Evolutionary conservation across 2,797 vertebrate genomes (phyloP).

Genomic region (Enteromius paludinosus): DNA sequence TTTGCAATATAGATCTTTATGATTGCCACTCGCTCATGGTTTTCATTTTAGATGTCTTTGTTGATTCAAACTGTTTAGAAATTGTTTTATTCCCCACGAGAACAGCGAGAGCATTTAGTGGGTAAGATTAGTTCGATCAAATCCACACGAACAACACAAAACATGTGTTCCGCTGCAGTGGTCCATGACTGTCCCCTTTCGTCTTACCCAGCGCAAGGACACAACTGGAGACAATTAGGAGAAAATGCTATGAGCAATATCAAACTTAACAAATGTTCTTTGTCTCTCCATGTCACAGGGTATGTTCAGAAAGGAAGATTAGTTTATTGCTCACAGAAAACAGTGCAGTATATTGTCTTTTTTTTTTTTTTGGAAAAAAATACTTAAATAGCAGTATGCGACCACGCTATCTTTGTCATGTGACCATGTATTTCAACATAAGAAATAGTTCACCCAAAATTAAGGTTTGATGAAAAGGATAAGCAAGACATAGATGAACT

Average conservation of each 20-base stretch:
- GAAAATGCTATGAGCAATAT: slow-evolving; percentile 37
- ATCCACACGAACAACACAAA: slow-evolving; percentile 40
- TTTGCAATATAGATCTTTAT: background rate
- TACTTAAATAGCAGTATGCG: background rate
- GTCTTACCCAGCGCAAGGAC: slow-evolving; percentile 15
- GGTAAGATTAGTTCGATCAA: slow-evolving; percentile 31
- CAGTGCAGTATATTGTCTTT: background rate
- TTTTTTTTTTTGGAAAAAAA: background rate
- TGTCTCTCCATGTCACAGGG: slow-evolving; percentile 30
- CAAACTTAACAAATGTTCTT: slow-evolving; percentile 67
- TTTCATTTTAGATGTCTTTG: slow-evolving; percentile 34
- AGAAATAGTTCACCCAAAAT: background rate
- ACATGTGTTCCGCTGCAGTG: slow-evolving; percentile 49
- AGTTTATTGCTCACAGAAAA: background rate
- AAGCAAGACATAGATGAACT: background rate
- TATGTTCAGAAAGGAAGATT: background rate
- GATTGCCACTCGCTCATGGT: background rate
- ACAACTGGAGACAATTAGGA: slow-evolving; percentile 48
- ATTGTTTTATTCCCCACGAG: slow-evolving; percentile 3
- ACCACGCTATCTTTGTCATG: background rate
- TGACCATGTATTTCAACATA: background rate
- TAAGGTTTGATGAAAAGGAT: background rate
- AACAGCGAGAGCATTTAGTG: slow-evolving; percentile 16
- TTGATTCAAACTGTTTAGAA: slow-evolving; percentile 34
- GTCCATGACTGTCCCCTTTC: slow-evolving; percentile 31